These are phyloP conservation scores for Lapara coniferarum DNA, from an alignment of 2,888 invertebrate species.

Conservation along the genomic window DNA sequence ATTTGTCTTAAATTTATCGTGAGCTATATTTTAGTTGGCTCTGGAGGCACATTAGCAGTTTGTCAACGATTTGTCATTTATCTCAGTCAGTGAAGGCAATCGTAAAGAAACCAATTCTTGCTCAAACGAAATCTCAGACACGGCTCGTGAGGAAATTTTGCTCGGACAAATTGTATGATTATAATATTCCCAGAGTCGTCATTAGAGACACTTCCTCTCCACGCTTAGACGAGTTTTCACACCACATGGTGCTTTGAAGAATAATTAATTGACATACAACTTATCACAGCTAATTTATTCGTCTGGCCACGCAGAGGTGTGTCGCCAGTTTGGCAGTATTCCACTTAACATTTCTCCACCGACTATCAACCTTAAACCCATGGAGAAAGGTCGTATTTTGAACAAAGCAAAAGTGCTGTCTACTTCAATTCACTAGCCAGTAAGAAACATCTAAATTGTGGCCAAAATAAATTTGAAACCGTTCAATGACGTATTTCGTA, in stretches of 20 bases:
- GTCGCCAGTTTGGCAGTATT: conserved; percentile 76
- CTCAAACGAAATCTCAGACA: conserved; percentile 15
- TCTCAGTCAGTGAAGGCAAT: not conserved
- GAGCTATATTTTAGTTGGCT: not conserved
- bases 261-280: conserved; percentile 83
- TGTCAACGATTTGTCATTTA: not conserved
- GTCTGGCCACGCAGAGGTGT: conserved; percentile 76
- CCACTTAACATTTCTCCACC: conserved; percentile 50
- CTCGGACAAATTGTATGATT: conserved; percentile 24
- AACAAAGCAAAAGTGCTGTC: conserved; percentile 50
- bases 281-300: conserved; percentile 83
- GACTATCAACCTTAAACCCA: conserved; percentile 42
- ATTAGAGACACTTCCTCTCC: conserved; percentile 63
- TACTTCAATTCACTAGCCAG: conserved; percentile 44
- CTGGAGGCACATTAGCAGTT: not conserved
- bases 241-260: conserved; percentile 83
- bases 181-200: conserved; percentile 54
- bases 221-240: conserved; percentile 53
- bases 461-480: conserved; percentile 75
- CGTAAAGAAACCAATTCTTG: conserved; percentile 21
- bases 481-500: conserved; percentile 69
- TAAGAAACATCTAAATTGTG: conserved; percentile 71
- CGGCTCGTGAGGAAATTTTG: conserved; percentile 15
- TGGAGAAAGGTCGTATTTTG: conserved; percentile 45
- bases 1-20: not conserved